Base-by-base conservation (phyloP, 2,113 vertebrate genomes). In the Panthera leo region DNA sequence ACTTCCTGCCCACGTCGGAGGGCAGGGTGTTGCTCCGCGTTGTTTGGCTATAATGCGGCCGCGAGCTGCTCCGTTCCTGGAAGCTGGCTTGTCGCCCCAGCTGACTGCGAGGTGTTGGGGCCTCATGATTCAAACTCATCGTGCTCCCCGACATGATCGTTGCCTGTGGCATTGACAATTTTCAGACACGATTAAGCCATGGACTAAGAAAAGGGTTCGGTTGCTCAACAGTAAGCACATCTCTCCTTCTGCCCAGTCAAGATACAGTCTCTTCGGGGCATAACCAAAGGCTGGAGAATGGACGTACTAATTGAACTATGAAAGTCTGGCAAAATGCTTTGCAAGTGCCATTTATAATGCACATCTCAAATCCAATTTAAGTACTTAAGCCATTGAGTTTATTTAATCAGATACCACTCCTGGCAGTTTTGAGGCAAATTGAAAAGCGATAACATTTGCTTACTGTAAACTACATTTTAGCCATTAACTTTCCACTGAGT, bases 61-160 rank as follows among this genome's bases (percentile, higher is more conserved):
- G 98, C 27, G 99, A 99, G 94, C 98, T 99, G 98, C 99, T 99
- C 96, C 99, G 99, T 85, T 99, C 99, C 98, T 99, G 99, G 99
- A 99, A 99, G 98, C 99, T 99, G 90, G 99, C 99, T 98, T 99
- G 99, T 73, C 99, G 99, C 87, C 99, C 99, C 98, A 99, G 99
- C 18, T 99, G 99, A 98, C 98, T 99, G 89, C 99, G 99, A 87
- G 98, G 95, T 5, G 99, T 99, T 19, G 99, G 97, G 63, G 99
- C 99, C 95, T 99, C 99, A 10, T 99, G 99, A 98, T 99, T 99
- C 98, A 99, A 98, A 97, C 99, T 99, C 98, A 99, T 98, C 87
- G 99, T 99, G 98, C 99, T 99, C 98, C 99, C 99, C 78, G 99
- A 99, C 99, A 99, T 99, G 98, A 99, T 99, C 97, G 99, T 99